phyloP scores from a whole-genome alignment of 2,888 invertebrate genomes.

The Cataglyphis livida region DNA sequence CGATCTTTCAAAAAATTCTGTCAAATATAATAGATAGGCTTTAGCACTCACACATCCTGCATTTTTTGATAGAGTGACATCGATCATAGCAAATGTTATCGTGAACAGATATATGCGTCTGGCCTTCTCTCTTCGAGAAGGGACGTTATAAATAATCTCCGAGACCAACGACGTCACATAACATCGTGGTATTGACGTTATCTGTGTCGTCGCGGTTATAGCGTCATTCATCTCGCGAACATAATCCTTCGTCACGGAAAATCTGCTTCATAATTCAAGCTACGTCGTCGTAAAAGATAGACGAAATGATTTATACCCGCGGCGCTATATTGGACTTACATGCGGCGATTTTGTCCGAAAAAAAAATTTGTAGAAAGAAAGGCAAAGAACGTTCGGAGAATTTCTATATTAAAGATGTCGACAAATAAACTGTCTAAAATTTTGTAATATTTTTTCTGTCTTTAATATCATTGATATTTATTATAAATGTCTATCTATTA shows the following conservation, averaged over 20 bases:
- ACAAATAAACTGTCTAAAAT: background rate
- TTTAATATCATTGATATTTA: background rate
- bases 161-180: background rate
- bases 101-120: background rate
- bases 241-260: background rate
- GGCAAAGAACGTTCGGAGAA: background rate
- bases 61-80: conserved; percentile 10
- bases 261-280: conserved; percentile 21
- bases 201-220: conserved; percentile 22
- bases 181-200: conserved; percentile 25
- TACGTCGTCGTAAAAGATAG: background rate
- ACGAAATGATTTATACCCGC: conserved; percentile 19
- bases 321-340: background rate
- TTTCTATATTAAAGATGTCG: too few species aligned
- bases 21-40: background rate
- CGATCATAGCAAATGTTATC: conserved; percentile 29
- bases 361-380: background rate
- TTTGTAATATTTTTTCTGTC: background rate
- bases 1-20: background rate
- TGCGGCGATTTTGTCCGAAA: background rate
- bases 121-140: background rate
- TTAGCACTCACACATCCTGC: background rate
- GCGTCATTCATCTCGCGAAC: conserved; percentile 42
- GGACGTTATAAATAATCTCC: conserved; percentile 49
- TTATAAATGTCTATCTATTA: background rate